phyloP scores from a whole-genome alignment of 2,888 invertebrate genomes.

The Drosophila mayaguana region DNA sequence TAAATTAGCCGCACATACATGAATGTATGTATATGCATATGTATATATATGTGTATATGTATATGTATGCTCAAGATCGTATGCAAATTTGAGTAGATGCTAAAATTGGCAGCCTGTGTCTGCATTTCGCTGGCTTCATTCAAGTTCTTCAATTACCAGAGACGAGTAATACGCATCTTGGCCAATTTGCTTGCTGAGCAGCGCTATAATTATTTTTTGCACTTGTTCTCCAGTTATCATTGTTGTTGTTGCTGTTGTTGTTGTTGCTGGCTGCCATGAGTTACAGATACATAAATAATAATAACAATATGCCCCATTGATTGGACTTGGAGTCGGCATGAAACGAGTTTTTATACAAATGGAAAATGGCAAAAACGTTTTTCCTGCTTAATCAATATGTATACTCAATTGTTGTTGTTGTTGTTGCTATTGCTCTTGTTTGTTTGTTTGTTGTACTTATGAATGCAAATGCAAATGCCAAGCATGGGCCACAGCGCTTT shows the following conservation, averaged over 20 bases:
- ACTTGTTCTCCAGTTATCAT: slow-evolving; percentile 31
- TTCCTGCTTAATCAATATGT: slow-evolving; percentile 56
- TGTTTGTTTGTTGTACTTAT: slow-evolving; percentile 40
- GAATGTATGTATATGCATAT: not conserved
- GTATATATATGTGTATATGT: not conserved
- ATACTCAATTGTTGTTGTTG: slow-evolving; percentile 19
- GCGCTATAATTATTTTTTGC: slow-evolving; percentile 59
- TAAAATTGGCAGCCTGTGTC: slow-evolving; percentile 42
- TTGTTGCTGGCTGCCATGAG: slow-evolving; percentile 70
- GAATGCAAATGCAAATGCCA: slow-evolving; percentile 46
- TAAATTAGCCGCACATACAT: slow-evolving; percentile 20
- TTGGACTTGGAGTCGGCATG: slow-evolving; percentile 51
- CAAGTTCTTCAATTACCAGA: slow-evolving; percentile 68
- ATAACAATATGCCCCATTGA: slow-evolving; percentile 77
- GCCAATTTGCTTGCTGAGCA: slow-evolving; percentile 27
- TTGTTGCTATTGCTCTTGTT: slow-evolving; percentile 29
- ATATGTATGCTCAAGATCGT: slow-evolving; percentile 8
- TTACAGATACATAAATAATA: slow-evolving; percentile 78
- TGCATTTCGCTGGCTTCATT: slow-evolving; percentile 47
- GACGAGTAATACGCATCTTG: slow-evolving; percentile 46
- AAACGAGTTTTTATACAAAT: slow-evolving; percentile 70
- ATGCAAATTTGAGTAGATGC: slow-evolving; percentile 31
- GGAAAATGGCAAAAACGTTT: slow-evolving; percentile 56
- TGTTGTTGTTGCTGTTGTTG: slow-evolving; percentile 1
- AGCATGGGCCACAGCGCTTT: slow-evolving; percentile 36